These are phyloP conservation scores for Clarias batrachus DNA, from an alignment of 2,113 vertebrate genomes.

Conservation along the genomic window DNA sequence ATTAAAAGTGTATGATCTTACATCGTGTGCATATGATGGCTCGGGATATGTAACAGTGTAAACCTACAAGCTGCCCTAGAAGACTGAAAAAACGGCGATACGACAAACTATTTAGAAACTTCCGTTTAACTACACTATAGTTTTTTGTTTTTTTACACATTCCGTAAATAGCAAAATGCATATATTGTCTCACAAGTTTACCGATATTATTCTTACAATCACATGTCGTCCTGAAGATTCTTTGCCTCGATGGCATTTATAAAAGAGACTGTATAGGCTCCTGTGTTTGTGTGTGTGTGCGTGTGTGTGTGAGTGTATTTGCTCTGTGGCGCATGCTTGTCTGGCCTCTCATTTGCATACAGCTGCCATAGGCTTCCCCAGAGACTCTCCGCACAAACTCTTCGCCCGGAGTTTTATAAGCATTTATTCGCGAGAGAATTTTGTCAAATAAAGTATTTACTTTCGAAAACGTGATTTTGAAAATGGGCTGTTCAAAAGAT, in stretches of 20 bases:
- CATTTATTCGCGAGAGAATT: neutral
- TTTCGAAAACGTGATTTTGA: neutral
- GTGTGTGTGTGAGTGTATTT: conserved; percentile 81
- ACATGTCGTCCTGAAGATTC: conserved; percentile 45
- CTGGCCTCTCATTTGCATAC: conserved; percentile 90
- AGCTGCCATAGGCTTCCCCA: conserved; percentile 77
- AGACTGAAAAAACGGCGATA: neutral
- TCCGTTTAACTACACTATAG: no score
- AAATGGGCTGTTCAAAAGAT: neutral
- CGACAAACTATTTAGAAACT: neutral
- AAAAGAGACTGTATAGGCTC: conserved; percentile 11
- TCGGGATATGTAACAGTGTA: neutral
- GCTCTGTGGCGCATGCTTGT: conserved; percentile 84
- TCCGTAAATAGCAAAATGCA: neutral
- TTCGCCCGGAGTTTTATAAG: neutral
- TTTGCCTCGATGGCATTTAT: conserved; percentile 73
- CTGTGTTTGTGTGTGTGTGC: conserved; percentile 79
- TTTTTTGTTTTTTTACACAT: neutral
- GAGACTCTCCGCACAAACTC: conserved; percentile 22
- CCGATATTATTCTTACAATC: conserved; percentile 10
- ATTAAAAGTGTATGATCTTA: conserved; percentile 8
- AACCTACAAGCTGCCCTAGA: neutral
- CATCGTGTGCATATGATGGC: neutral
- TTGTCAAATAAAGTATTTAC: neutral
- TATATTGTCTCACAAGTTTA: neutral